Percentiles rank a stretch among this genome's conserved stretches.
Conservation (phyloP, 2,888 invertebrate genomes). For the Scotopteryx bipunctaria region DNA sequence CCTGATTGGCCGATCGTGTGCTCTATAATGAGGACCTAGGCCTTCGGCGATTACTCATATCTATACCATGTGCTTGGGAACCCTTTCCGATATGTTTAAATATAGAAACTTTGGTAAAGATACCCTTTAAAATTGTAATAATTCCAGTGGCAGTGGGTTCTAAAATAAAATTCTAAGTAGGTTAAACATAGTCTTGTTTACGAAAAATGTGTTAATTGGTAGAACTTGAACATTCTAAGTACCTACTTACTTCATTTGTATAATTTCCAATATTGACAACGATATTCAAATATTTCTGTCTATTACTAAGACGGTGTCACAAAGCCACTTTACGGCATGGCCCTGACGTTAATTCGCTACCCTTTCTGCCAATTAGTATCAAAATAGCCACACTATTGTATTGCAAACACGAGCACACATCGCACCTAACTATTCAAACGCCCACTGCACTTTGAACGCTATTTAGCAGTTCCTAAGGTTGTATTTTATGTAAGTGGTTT, state of each 20-base stretch:
- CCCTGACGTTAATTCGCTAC: slow-evolving; percentile 82
- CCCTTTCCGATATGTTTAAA: background rate
- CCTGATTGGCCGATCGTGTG: slow-evolving; percentile 69
- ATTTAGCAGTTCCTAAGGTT: slow-evolving; percentile 42
- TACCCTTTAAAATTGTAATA: too few species aligned
- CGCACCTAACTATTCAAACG: slow-evolving; percentile 60
- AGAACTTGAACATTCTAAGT: background rate
- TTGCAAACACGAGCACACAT: slow-evolving; percentile 69
- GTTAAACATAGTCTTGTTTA: too few species aligned
- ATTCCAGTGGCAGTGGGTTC: too few species aligned
- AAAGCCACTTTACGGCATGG: slow-evolving; percentile 68
- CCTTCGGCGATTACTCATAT: slow-evolving; percentile 55
- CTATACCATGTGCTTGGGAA: slow-evolving; percentile 48
- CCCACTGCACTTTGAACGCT: slow-evolving; percentile 45
- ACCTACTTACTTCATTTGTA: background rate
- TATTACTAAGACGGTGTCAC: slow-evolving; percentile 53
- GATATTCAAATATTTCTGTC: slow-evolving; percentile 28
- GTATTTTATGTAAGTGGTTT: slow-evolving; percentile 36
- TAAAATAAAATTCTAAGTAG: too few species aligned
- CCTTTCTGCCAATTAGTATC: slow-evolving; percentile 84
- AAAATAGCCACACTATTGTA: slow-evolving; percentile 82
- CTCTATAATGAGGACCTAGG: slow-evolving; percentile 62
- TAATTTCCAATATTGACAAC: slow-evolving; percentile 23
- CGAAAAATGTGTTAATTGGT: too few species aligned
- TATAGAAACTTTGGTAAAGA: slow-evolving; percentile 3